Evolutionary conservation across 2,113 vertebrate species (phyloP), one percentile per base, ranked within the genome.

Genomic region (Xenopus laevis): DNA sequence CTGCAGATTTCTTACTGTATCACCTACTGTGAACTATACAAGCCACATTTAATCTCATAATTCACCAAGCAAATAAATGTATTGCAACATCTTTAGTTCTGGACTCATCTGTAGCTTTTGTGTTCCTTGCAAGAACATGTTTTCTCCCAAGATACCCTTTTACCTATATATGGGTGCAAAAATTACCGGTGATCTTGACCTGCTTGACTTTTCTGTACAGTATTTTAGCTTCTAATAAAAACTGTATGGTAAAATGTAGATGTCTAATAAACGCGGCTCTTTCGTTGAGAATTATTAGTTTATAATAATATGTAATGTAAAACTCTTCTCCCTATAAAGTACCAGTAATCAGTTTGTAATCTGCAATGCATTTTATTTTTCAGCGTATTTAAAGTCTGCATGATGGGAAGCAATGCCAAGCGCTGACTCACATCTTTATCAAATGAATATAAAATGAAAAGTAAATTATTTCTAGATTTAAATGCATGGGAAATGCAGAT

Each of bases 361-460:
- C 66, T 77, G 50, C 50, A 70, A 70, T 77, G 64, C 67, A 77
- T 77, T 77, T 64, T 77, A 70, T 77, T 70, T 77, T 77, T 45
- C 74, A 70, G 13, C 6, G 30, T 69, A 64, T 77, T 77, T 70
- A 77, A 27, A 77, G 74, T 64, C 30, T 64, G 59, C 40, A 59
- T 57, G 74, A 64, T 77, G 59, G 50, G 50, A 77, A 70, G 67
- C 74, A 70, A 77, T 77, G 64, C n/a, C 74, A 70, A 57, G 47
- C n/a, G 67, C 66, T 77, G 74, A 77, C 74, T 76, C 74, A 70
- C 74, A 77, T 70, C 74, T 77, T 77, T 77, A 77, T 70, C 60
- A 77, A 77, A 77, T 77, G 74, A 77, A 77, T 77, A 77, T 58
- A 68, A 77, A 77, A 77, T 77, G 74, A 77, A 77, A 77, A 77